These are phyloP conservation scores for Thyatira batis DNA, from an alignment of 2,888 invertebrate genomes.

Conservation along the genomic window DNA sequence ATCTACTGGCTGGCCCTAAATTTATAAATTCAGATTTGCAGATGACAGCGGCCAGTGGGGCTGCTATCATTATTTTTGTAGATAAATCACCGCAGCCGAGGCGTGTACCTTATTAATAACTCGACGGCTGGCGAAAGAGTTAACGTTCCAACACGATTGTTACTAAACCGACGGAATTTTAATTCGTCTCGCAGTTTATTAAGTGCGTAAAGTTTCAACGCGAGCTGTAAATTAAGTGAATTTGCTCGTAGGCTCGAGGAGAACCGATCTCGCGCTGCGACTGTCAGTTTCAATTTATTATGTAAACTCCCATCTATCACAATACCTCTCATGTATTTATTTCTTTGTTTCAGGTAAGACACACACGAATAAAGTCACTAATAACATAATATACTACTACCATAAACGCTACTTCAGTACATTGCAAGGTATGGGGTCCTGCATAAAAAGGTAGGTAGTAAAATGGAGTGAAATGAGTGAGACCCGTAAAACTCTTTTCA, in stretches of 20 bases:
- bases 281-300: conserved; percentile 52
- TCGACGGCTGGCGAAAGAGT: conserved; percentile 60
- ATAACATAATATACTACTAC: conserved; percentile 40
- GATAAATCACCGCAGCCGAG: conserved; percentile 61
- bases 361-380: conserved; percentile 39
- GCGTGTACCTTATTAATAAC: conserved; percentile 71
- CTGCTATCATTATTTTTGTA: conserved; percentile 48
- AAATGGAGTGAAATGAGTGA: conserved; percentile 75
- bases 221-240: conserved; percentile 74
- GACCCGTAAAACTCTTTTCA: conserved; percentile 77
- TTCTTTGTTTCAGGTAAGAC: conserved; percentile 64
- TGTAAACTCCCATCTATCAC: conserved; percentile 48
- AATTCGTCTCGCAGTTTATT: conserved; percentile 78
- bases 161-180: conserved; percentile 78
- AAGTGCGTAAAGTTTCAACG: conserved; percentile 79
- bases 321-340: conserved; percentile 3
- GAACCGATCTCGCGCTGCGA: conserved; percentile 30
- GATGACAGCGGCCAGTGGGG: conserved; percentile 47
- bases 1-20: conserved; percentile 44
- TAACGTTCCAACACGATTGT: conserved; percentile 75
- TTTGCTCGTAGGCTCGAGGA: conserved; percentile 59
- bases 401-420: conserved; percentile 45
- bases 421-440: conserved; percentile 56
- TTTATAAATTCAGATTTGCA: conserved; percentile 62
- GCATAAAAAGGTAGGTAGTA: conserved; percentile 74